Conservation (phyloP, 1,140 invertebrate genomes). For the Marisa cornuarietis region DNA sequence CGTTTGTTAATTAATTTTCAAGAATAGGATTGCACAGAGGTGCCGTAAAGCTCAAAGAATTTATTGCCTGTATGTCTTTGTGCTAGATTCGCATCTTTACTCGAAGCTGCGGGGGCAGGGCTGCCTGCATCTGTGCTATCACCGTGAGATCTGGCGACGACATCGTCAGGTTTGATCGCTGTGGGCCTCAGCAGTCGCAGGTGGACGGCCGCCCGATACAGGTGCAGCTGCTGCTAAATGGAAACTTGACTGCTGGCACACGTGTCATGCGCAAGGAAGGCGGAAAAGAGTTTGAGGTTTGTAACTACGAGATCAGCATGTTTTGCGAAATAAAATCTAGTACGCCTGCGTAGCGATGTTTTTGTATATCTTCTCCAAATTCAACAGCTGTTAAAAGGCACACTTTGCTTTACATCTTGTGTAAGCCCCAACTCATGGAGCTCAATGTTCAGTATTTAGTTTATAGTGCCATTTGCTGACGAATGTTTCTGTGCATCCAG, state of each 20-base stretch:
- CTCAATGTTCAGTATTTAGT: too few relatives aligned
- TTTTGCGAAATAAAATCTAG: too few relatives aligned
- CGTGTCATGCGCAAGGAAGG: slow-evolving; percentile 31
- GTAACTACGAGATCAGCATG: not conserved
- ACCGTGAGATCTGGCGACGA: slow-evolving; percentile 54
- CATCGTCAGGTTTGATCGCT: slow-evolving; percentile 54
- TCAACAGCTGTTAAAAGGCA: too few relatives aligned
- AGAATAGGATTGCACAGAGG: too few relatives aligned
- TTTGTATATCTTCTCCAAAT: too few relatives aligned
- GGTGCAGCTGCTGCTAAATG: slow-evolving; percentile 40
- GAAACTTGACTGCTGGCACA: slow-evolving; percentile 47
- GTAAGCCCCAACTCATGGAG: too few relatives aligned
- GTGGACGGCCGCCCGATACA: slow-evolving; percentile 16
- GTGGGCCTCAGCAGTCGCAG: slow-evolving; percentile 23
- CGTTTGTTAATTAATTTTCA: too few relatives aligned
- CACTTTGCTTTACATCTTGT: too few relatives aligned
- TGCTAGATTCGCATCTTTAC: slow-evolving; percentile 34
- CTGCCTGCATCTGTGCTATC: slow-evolving; percentile 58
- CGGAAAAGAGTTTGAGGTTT: slow-evolving; percentile 38
- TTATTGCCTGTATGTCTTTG: not conserved
- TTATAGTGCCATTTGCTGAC: too few relatives aligned
- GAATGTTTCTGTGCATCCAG: slow-evolving; percentile 20
- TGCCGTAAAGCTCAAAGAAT: too few relatives aligned
- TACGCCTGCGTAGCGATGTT: too few relatives aligned
- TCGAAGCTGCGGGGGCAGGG: slow-evolving; percentile 34